A percentile compares a stretch with the other conserved stretches of the same genome.
These are phyloP conservation scores for Sarcoramphus papa DNA, from an alignment of 2,797 vertebrate genomes.

Conservation along the genomic window DNA sequence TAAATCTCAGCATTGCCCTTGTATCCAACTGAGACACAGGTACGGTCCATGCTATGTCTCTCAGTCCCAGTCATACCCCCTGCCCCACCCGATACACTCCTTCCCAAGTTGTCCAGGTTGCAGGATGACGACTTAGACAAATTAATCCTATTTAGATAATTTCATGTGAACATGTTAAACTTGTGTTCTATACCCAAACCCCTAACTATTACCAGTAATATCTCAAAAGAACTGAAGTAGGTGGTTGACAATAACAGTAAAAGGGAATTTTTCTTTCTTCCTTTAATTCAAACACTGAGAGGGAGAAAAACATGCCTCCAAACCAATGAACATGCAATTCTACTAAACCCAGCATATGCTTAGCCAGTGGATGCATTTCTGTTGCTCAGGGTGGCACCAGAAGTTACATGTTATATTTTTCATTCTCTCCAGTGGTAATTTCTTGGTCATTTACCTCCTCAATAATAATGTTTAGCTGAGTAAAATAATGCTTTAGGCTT, in stretches of 20 bases:
- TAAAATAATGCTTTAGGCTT: constrained; percentile 64
- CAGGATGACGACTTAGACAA: not conserved
- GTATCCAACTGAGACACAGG: not conserved
- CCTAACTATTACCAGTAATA: not conserved
- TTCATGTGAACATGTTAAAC: not conserved
- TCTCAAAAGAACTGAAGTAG: not conserved
- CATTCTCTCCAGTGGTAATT: constrained; percentile 38
- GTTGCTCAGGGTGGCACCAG: constrained; percentile 33
- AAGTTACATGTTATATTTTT: constrained; percentile 42
- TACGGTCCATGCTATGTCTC: fast-evolving
- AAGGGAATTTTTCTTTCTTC: not conserved
- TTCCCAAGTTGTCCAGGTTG: not conserved
- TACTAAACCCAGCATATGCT: not conserved
- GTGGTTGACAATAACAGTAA: constrained; percentile 19
- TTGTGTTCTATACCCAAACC: not conserved
- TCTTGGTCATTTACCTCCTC: constrained; percentile 38
- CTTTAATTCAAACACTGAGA: constrained; percentile 29
- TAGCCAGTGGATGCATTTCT: constrained; percentile 6
- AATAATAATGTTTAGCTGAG: constrained; percentile 50
- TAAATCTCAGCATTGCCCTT: not conserved
- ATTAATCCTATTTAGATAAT: not conserved
- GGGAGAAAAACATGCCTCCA: constrained; percentile 23
- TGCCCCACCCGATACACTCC: not conserved
- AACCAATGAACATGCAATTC: constrained; percentile 13
- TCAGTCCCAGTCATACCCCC: not conserved